Base-by-base conservation (phyloP, 1,140 invertebrate genomes). In the Penaeus indicus region DNA sequence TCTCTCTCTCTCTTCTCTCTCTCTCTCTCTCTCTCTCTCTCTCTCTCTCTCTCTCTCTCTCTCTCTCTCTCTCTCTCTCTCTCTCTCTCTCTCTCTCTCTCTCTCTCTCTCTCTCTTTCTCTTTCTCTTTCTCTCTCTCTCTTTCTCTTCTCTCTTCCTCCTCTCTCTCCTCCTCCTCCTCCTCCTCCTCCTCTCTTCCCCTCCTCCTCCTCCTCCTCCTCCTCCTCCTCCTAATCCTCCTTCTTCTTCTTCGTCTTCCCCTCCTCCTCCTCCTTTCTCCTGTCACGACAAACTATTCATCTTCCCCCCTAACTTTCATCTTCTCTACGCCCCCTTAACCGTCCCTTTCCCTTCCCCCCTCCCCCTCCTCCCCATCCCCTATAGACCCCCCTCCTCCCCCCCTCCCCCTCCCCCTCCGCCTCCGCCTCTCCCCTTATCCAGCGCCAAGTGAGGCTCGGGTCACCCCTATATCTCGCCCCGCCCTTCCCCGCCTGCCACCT, bases 51-150 rank as follows among this genome's bases (percentile, higher is more conserved):
- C n/a, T n/a, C n/a, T n/a, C n/a, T 5, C n/a, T 69, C 27, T 69
- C 27, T 69, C 10, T 25, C 10, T 69, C 38, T 61, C n/a, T 8
- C 25, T 77, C 32, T 13, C 63, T 5, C 81, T 42, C 63, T 47
- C 64, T 47, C 64, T 69, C 82, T 69, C 42, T 42, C 64, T 47
- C 42, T 84, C 82, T 69, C 62, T 67, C 63, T 69, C 63, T 75
- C 64, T 47, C 27, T 3, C 3, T 22, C n/a, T 18, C 7, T 47
- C 63, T 25, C 38, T 4, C 27, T 25, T 18, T 38, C 22, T 3
- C 27, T 69, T 61, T 32, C 16, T 38, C 11, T 18, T 19, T 32
- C 25, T 32, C 25, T 47, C 42, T n/a, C 38, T 47, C 19, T 25
- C 32, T 47, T 25, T 72, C 38, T 54, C 2, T 63, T 47, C 67